Base-by-base conservation (phyloP, 2,888 invertebrate genomes). In the Eupelmus urozonus region DNA sequence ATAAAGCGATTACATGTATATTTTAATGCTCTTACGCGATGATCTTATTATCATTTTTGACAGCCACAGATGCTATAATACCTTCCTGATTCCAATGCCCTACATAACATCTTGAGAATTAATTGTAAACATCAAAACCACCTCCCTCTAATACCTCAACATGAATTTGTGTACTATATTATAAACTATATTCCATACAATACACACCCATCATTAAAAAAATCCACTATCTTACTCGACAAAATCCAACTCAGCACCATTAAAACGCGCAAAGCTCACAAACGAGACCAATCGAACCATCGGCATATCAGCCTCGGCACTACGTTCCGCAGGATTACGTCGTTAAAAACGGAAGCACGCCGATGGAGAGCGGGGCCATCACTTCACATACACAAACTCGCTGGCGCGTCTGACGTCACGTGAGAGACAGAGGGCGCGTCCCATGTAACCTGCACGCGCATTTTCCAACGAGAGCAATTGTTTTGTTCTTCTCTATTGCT, bases 391-490 rank as follows among this genome's bases (percentile, higher is more conserved):
- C n/a, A n/a, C n/a, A n/a, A n/a, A n/a, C n/a, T n/a, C n/a, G 73
- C 29, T 74, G 81, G 71, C 66, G 67, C 71, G 84, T 82, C 81
- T 77, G 77, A 77, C 77, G 84, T 82, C 82, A 84, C 77, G 76
- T 82, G 62, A 80, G 63, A n/a, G n/a, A 82, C 45, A 83, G 83
- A 85, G 85, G 82, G 85, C 82, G 84, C 83, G 82, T 57, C 63
- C 3, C 34, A 49, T n/a, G 16, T 49, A 80, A 78, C 75, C 79
- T 82, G 78, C 82, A 76, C 80, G 80, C 81, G 83, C 82, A 79
- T 83, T 85, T 85, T 84, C 82, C 82, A 79, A 66, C 81, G 81
- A 82, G 83, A 83, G 82, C 84, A 84, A 86, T 87, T 85, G 84
- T 84, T 80, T 34, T 34, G 34, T 34, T 34, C 34, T 34, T 34